Evolutionary conservation across 2,797 vertebrate genomes (phyloP).

Genomic region (Atherinosoma microstoma): DNA sequence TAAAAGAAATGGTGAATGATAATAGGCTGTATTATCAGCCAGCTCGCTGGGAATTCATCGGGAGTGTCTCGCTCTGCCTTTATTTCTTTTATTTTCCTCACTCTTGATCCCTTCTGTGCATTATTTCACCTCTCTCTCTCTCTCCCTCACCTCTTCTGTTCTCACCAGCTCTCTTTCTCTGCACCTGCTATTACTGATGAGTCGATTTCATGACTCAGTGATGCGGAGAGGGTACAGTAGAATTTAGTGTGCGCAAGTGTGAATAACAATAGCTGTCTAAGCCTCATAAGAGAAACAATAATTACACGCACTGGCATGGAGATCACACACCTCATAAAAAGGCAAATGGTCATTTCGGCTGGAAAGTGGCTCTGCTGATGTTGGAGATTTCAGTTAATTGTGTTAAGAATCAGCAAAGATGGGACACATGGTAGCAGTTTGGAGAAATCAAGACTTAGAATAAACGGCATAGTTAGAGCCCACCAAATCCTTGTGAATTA

Average conservation of each 20-base stretch:
- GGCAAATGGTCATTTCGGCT: constrained; percentile 52
- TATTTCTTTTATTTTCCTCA: constrained; percentile 43
- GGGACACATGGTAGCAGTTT: constrained; percentile 6
- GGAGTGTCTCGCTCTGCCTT: constrained; percentile 23
- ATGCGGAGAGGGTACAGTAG: constrained; percentile 76
- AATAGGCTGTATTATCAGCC: constrained; percentile 59
- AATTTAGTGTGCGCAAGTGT: constrained; percentile 67
- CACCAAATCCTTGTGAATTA: constrained; percentile 44
- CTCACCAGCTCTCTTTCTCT: constrained; percentile 44
- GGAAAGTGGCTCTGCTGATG: constrained; percentile 14
- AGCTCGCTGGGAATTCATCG: constrained; percentile 42
- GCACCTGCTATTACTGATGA: constrained; percentile 76
- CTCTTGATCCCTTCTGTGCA: constrained; percentile 35
- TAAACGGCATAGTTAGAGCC: not conserved
- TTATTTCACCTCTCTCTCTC: constrained; percentile 50
- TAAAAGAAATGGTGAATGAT: constrained; percentile 39
- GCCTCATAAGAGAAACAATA: constrained; percentile 70
- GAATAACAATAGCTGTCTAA: constrained; percentile 76
- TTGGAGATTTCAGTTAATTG: constrained; percentile 40
- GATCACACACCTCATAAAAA: constrained; percentile 64
- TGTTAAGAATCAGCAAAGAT: constrained; percentile 5
- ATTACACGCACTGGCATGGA: constrained; percentile 58
- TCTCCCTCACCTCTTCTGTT: constrained; percentile 26
- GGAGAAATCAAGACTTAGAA: not conserved
- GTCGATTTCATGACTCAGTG: constrained; percentile 82